Evolutionary conservation across 2,888 invertebrate genomes (phyloP).

Genomic region (Lamproptera curius): DNA sequence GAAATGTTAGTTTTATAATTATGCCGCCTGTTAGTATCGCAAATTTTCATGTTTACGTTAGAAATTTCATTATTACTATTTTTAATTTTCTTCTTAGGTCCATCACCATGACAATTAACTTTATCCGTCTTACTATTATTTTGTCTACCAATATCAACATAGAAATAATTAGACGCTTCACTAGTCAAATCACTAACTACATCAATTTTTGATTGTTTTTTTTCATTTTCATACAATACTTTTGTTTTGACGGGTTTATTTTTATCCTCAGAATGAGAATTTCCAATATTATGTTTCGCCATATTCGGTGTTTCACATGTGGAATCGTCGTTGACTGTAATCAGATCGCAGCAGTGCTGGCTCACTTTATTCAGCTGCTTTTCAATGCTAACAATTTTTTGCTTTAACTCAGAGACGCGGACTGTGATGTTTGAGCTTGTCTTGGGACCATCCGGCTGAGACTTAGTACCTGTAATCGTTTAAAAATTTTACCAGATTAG

Average conservation of each 20-base stretch:
- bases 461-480: conserved; percentile 48
- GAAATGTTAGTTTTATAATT: conserved; percentile 25
- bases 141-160: conserved; percentile 10
- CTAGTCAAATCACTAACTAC: conserved; percentile 34
- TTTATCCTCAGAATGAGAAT: conserved; percentile 23
- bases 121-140: conserved; percentile 20
- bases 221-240: conserved; percentile 44
- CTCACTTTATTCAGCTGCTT: conserved; percentile 50
- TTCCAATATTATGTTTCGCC: conserved; percentile 18
- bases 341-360: conserved; percentile 45
- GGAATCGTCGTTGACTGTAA: conserved; percentile 32
- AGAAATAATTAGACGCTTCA: conserved; percentile 19
- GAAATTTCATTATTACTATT: conserved; percentile 30
- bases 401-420: conserved; percentile 56
- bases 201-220: conserved; percentile 35
- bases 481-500: no score
- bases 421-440: conserved; percentile 57
- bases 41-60: conserved; percentile 22
- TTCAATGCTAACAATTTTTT: conserved; percentile 53
- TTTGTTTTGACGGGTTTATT: conserved; percentile 36
- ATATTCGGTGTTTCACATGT: neutral
- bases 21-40: conserved; percentile 24
- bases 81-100: conserved; percentile 35
- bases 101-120: conserved; percentile 19
- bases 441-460: conserved; percentile 49